Base-by-base conservation (phyloP, 2,113 vertebrate species). In the Lucifuga dentata region DNA sequence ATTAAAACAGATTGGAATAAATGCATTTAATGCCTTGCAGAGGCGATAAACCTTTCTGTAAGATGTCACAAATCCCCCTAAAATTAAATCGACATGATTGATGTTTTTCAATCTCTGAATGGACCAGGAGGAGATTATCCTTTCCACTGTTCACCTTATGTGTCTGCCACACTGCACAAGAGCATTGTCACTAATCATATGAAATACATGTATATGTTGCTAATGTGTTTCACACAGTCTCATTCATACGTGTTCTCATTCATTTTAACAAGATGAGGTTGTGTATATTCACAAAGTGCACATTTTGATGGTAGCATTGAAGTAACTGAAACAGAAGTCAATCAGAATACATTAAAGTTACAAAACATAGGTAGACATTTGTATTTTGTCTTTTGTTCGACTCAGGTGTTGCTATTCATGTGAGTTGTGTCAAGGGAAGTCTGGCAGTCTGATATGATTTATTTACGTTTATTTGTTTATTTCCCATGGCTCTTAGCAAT, bases 11-110 rank as follows among this genome's bases (percentile, higher is more conserved):
- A 70, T 12, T 40, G 66, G 57, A 60, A 71, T 69, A 49, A 90
- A 84, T 70, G 62, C 76, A 73, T 88, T 81, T 79, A 84, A 86
- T 85, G 62, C 59, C 73, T 68, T 16, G 51, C 68, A 67, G 46
- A 83, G 52, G 66, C 85, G 77, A 86, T 85, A 70, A 87, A 84
- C 68, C 72, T 74, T 48, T 79, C 17, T 75, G 73, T 79, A 65
- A 76, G 46, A 89, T 52, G 62, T 57, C 24, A 32, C 76, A 81
- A 88, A 88, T 85, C 89, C 87, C 49, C 56, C 32, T 38, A 77
- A 7, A 90, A 89, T 87, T 50, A 84, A 86, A 88, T 84, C 67
- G 77, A 87, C 48, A 26, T 68, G 73, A 78, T 78, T 80, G 84
- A 78, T 68, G 59, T 86, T 70, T 80, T 92, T 67, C 81, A 81